phyloP scores from a whole-genome alignment of 2,888 invertebrate genomes.

The Sarcophaga rosellei region DNA sequence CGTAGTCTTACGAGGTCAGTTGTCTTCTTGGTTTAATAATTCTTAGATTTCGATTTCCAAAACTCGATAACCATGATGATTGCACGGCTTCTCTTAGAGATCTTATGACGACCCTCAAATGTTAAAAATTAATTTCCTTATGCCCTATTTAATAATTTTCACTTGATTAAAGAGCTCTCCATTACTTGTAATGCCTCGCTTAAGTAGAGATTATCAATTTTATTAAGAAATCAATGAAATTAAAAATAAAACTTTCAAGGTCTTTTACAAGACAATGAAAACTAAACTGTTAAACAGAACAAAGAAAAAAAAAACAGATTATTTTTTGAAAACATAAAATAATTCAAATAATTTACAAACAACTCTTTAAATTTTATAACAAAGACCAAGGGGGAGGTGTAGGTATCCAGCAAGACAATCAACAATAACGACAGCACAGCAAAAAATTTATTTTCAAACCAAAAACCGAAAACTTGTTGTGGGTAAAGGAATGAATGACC shows the following conservation, averaged over 20 bases:
- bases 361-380: conserved; percentile 44
- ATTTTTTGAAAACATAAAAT: background rate
- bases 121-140: background rate
- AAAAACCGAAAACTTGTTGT: conserved; percentile 66
- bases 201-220: too few species aligned
- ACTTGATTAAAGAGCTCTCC: background rate
- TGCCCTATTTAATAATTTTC: background rate
- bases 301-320: too few species aligned
- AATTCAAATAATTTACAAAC: conserved; percentile 61
- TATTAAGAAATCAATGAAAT: too few species aligned
- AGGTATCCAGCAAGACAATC: background rate
- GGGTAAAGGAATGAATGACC: conserved; percentile 39
- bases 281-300: background rate
- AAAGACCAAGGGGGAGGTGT: background rate
- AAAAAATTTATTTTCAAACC: conserved; percentile 41
- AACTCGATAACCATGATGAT: too few species aligned
- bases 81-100: too few species aligned
- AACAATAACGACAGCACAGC: background rate
- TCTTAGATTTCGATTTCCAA: too few species aligned
- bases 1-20: too few species aligned
- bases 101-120: background rate
- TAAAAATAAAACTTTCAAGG: conserved; percentile 56
- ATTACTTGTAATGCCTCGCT: too few species aligned
- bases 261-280: conserved; percentile 51
- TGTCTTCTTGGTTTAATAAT: too few species aligned